Base-by-base conservation (phyloP, 2,888 invertebrate species). In the Dilophus febrilis region DNA sequence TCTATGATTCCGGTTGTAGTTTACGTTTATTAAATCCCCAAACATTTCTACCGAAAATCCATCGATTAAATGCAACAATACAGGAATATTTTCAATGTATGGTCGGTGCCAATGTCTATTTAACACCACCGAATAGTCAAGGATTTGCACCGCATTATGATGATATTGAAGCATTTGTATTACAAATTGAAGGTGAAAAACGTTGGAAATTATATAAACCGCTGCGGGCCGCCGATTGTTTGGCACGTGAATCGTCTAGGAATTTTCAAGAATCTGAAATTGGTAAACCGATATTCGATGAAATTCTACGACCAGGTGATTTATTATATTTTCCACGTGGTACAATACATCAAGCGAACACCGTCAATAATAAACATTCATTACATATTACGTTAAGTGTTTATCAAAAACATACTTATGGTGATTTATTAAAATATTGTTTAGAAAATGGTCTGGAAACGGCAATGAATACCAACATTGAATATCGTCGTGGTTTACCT, bases 101-200 rank as follows among this genome's bases (percentile, higher is more conserved):
- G 68, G 90, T 92, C 35, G 97, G 97, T 3, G 86, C 91, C 0
- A 98, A 98, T 70, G 77, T 84, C 2, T 98, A 98, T 55, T 61
- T 97, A 40, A 98, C 98, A 2, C 98, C 98, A 3, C 82, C 92
- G 0, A 82, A 83, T 43, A 85, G 86, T 48, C 95, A 97, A 65
- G 98, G 98, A 0, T 98, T 98, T 65, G 97, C 97, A 1, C 97
- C 97, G 0, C 98, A 98, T 61, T 97, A 82, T 57, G 98, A 98
- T 64, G 98, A 98, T 54, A 97, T 98, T 47, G 98, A 98, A 64
- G 97, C 95, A 0, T 98, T 98, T 57, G 78, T 98, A 35, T 57
- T 98, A 36, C 98, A 98, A 66, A 65, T 94, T 2, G 97, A 98
- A 64, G 98, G 98, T 0, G 77, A 79, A 50, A 98, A 98, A 58